Percentiles rank a stretch among this genome's conserved stretches.
Conservation (phyloP, 2,888 invertebrate species). For the Chrysodeixis includens region DNA sequence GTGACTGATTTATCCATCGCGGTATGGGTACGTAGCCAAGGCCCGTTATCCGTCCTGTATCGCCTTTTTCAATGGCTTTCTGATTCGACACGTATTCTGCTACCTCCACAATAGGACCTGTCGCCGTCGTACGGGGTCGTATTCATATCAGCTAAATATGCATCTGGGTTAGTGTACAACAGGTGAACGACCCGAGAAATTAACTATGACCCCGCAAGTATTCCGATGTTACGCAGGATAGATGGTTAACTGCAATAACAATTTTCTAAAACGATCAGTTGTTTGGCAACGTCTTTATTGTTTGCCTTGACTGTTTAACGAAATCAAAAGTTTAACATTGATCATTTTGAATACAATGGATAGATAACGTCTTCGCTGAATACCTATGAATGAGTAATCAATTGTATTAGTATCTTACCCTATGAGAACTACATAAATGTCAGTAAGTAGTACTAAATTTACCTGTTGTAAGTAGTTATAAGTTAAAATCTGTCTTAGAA, state of each 20-base stretch:
- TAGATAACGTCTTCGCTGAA: constrained; percentile 25
- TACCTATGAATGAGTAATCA: constrained; percentile 6
- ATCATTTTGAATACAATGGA: constrained; percentile 41
- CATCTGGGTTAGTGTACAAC: constrained; percentile 80
- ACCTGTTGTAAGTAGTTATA: no score
- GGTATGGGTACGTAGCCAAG: constrained; percentile 56
- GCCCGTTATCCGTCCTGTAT: constrained; percentile 85
- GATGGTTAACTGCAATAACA: constrained; percentile 45
- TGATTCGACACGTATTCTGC: constrained; percentile 86
- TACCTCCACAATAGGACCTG: constrained; percentile 80
- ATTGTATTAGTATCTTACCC: constrained; percentile 13
- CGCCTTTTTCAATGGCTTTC: constrained; percentile 83
- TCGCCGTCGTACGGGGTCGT: constrained; percentile 73
- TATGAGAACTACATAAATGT: constrained; percentile 2
- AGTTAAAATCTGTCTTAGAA: constrained; percentile 55
- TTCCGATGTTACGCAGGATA: constrained; percentile 43
- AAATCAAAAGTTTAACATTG: constrained; percentile 44
- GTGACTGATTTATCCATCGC: constrained; percentile 67
- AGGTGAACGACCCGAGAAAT: constrained; percentile 76
- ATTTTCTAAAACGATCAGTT: constrained; percentile 40
- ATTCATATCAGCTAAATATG: constrained; percentile 79
- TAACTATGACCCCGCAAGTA: constrained; percentile 24
- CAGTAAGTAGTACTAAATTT: neutral
- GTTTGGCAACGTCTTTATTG: constrained; percentile 39
- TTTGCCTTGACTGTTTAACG: constrained; percentile 48